Conservation (phyloP, 2,797 vertebrate species). For the Lycodopsis pacificus region DNA sequence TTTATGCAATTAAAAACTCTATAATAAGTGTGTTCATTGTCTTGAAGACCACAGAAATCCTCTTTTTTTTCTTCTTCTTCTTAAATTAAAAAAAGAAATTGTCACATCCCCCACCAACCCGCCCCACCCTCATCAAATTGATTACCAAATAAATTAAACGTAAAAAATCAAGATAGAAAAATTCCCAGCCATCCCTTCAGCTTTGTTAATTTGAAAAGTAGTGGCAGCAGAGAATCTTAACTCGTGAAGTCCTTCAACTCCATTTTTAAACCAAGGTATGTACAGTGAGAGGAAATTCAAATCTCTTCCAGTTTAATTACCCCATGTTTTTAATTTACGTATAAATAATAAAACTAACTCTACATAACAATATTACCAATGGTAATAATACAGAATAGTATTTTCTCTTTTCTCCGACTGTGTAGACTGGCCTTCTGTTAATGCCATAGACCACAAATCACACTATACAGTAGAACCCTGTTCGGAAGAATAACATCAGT, state of each 20-base stretch:
- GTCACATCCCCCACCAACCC: conserved; percentile 46
- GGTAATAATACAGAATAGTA: conserved; percentile 83
- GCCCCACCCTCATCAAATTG: conserved; percentile 57
- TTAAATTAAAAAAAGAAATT: conserved; percentile 82
- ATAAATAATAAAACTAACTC: conserved; percentile 86
- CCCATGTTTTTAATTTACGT: conserved; percentile 77
- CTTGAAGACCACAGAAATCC: conserved; percentile 78
- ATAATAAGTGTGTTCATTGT: conserved; percentile 83
- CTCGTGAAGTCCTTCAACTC: conserved; percentile 70
- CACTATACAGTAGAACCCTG: conserved; percentile 86
- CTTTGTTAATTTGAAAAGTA: conserved; percentile 78
- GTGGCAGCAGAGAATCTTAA: conserved; percentile 80
- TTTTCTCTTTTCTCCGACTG: conserved; percentile 79
- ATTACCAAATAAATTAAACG: conserved; percentile 86
- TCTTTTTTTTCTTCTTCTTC: conserved; percentile 63
- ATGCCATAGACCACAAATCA: conserved; percentile 82
- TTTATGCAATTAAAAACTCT: conserved; percentile 88
- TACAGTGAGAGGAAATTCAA: conserved; percentile 82
- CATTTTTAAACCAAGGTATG: conserved; percentile 84
- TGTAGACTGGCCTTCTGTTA: conserved; percentile 73
- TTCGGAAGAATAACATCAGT: conserved; percentile 84
- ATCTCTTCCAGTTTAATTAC: conserved; percentile 76
- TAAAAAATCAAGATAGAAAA: conserved; percentile 86
- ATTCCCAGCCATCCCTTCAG: conserved; percentile 79
- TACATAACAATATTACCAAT: conserved; percentile 85